phyloP scores from a whole-genome alignment of 2,113 vertebrate species.

The Redunca redunca region DNA sequence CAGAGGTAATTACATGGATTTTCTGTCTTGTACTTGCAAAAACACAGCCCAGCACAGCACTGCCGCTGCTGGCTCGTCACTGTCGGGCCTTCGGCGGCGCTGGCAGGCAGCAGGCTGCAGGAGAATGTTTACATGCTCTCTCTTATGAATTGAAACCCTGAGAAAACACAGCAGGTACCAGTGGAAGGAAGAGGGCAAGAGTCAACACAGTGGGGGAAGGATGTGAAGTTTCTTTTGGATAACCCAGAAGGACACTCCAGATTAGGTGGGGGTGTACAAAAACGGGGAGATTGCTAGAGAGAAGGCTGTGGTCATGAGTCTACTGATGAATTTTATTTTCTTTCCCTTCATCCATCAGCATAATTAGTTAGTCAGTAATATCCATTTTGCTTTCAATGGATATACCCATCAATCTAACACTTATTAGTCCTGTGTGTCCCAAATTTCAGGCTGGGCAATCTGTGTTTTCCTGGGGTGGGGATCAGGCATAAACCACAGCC shows the following conservation, averaged over 20 bases:
- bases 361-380: background rate
- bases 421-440: background rate
- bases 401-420: background rate
- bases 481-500: background rate
- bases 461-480: background rate
- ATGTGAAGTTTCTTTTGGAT: background rate
- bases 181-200: background rate
- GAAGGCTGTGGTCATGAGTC: background rate
- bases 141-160: slow-evolving; percentile 77
- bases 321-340: slow-evolving; percentile 40
- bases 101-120: slow-evolving; percentile 84
- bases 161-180: slow-evolving; percentile 58
- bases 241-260: background rate
- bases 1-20: slow-evolving; percentile 99
- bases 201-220: background rate
- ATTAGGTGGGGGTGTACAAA: background rate
- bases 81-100: slow-evolving; percentile 89
- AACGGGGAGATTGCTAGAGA: background rate
- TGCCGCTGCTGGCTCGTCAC: slow-evolving; percentile 88
- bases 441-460: background rate
- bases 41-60: slow-evolving; percentile 95
- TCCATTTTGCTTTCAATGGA: slow-evolving; percentile 13
- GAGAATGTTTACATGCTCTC: slow-evolving; percentile 81
- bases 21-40: slow-evolving; percentile 99
- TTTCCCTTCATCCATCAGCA: background rate